A percentile compares a stretch with the other conserved stretches of the same genome.
phyloP scores from a whole-genome alignment of 2,888 invertebrate genomes.

The Meteorus colon region DNA sequence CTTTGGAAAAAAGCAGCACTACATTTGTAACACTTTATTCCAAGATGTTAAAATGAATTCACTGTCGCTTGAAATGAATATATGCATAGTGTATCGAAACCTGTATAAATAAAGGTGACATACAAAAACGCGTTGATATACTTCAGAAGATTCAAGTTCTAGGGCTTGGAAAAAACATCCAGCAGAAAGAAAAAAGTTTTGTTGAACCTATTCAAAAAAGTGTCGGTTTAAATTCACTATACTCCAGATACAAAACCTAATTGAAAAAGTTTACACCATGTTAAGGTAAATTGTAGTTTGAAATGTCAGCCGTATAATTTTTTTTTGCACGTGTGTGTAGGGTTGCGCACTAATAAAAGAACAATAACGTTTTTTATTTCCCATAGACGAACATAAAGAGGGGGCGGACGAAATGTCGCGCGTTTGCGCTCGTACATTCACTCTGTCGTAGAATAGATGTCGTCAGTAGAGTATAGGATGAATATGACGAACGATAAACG shows the following conservation, averaged over 20 bases:
- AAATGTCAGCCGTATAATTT: not conserved
- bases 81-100: no score
- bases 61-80: no score
- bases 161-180: no score
- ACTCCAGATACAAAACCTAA: not conserved
- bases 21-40: no score
- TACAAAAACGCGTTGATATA: no score
- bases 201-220: not conserved
- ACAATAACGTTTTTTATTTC: slow-evolving; percentile 43
- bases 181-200: not conserved
- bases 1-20: no score
- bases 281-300: not conserved
- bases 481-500: slow-evolving; percentile 47
- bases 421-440: slow-evolving; percentile 7
- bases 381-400: no score
- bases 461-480: slow-evolving; percentile 38
- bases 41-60: no score
- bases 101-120: no score
- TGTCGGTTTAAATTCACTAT: not conserved
- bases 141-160: no score
- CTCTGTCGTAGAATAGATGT: slow-evolving; percentile 14
- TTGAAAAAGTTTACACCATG: not conserved
- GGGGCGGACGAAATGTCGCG: slow-evolving; percentile 20
- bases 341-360: slow-evolving; percentile 24
- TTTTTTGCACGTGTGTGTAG: not conserved